Conservation (phyloP, 2,113 vertebrate species). For the Glareola pratincola region DNA sequence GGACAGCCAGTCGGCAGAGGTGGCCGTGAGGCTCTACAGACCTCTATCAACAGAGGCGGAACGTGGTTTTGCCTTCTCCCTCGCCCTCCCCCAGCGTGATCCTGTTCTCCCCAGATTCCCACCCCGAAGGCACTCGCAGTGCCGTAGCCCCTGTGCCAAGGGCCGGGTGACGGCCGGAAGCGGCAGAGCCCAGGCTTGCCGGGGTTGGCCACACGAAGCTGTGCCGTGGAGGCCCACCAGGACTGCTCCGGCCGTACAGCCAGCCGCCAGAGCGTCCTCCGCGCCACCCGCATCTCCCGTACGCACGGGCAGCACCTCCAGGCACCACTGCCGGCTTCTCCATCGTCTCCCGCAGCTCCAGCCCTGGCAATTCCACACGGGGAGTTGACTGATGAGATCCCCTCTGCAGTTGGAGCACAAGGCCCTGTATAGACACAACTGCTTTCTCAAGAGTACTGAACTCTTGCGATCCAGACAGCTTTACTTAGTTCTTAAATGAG, state of each 20-base stretch:
- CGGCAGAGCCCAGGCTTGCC: not conserved
- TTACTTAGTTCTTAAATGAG: not conserved
- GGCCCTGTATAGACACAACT: fast-evolving
- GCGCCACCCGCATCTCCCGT: fast-evolving
- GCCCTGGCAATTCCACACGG: not conserved
- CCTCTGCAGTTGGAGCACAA: fast-evolving
- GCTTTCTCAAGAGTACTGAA: not conserved
- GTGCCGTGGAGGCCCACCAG: not conserved
- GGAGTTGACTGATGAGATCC: not conserved
- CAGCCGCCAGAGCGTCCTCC: not conserved
- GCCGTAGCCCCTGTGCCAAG: too few relatives aligned
- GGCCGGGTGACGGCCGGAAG: not conserved
- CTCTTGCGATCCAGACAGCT: not conserved
- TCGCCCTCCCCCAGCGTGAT: not conserved
- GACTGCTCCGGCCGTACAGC: not conserved
- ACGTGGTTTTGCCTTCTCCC: not conserved
- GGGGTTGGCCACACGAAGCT: fast-evolving
- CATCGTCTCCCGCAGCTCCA: not conserved
- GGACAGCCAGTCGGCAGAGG: not conserved
- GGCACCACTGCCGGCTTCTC: not conserved
- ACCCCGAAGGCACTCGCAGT: fast-evolving
- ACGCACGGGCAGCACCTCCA: not conserved
- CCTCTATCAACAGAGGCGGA: not conserved
- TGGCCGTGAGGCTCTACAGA: not conserved
- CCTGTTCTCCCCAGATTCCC: not conserved